Conservation (phyloP, 2,888 invertebrate species). For the Leptopilina syphax region DNA sequence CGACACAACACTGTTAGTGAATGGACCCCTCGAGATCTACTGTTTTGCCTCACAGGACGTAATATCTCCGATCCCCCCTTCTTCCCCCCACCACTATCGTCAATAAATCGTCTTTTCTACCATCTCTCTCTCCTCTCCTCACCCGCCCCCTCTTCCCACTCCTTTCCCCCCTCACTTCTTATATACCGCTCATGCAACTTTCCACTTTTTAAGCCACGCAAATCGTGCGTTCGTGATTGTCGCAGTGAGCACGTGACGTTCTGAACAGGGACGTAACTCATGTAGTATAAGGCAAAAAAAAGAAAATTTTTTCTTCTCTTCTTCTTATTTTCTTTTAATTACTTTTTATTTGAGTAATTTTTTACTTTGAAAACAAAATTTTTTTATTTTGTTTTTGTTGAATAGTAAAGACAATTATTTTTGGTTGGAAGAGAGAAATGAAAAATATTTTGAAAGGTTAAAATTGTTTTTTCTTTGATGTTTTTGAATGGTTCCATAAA, state of each 20-base stretch:
- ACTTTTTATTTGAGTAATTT: too few species aligned
- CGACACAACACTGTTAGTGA: conserved; percentile 69
- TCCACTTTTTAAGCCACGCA: conserved; percentile 53
- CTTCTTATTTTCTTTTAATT: too few species aligned
- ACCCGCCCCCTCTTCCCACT: conserved; percentile 52
- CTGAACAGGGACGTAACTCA: conserved; percentile 53
- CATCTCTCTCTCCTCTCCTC: neutral
- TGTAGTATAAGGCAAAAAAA: too few species aligned
- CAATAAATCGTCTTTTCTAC: neutral
- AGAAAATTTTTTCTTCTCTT: too few species aligned
- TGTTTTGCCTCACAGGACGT: conserved; percentile 62
- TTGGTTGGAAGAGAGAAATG: too few species aligned
- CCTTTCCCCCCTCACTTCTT: conserved; percentile 50
- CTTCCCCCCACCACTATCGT: neutral
- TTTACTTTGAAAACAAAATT: too few species aligned
- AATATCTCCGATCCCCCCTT: conserved; percentile 48
- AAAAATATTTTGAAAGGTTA: too few species aligned
- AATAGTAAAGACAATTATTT: too few species aligned
- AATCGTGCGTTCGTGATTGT: conserved; percentile 60
- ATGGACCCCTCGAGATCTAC: conserved; percentile 63
- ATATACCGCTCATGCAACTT: conserved; percentile 31
- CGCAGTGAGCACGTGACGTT: conserved; percentile 59
- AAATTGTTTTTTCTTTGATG: too few species aligned
- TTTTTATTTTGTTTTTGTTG: too few species aligned
- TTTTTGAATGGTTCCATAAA: too few species aligned